Conservation (phyloP, 2,113 vertebrate species). For the Cervus canadensis region DNA sequence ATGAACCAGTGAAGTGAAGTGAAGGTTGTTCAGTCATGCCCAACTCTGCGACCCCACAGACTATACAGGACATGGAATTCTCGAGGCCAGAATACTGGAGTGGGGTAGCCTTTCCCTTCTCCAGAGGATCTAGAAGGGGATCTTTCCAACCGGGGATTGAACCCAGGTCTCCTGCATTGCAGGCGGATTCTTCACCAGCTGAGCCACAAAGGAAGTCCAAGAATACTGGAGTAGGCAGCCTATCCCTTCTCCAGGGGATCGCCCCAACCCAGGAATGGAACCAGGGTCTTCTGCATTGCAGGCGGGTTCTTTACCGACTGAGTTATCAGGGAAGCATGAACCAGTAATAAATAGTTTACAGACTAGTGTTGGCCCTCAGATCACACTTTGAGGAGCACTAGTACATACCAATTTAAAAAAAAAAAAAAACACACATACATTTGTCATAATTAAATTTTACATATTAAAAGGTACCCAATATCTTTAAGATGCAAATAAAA, state of each 20-base stretch:
- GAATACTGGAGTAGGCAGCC: background rate
- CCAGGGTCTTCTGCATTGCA: background rate
- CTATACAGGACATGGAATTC: background rate
- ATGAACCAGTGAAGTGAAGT: background rate
- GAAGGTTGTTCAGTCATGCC: background rate
- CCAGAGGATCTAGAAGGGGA: background rate
- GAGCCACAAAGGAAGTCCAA: background rate
- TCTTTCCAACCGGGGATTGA: background rate
- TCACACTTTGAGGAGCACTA: background rate
- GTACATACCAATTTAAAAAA: background rate
- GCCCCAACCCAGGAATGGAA: background rate
- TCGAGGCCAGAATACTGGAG: background rate
- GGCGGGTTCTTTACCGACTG: background rate
- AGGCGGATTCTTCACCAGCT: background rate
- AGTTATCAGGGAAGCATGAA: background rate
- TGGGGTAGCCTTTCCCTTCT: background rate
- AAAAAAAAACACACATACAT: background rate
- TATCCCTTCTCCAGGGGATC: background rate
- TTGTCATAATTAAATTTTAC: background rate
- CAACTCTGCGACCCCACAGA: background rate
- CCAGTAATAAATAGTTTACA: background rate
- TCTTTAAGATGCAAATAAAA: background rate
- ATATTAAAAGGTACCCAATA: background rate
- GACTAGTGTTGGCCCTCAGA: background rate
- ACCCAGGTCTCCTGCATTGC: accelerated